Percentiles rank a stretch among this genome's conserved stretches.
Evolutionary conservation across 2,113 vertebrate genomes (phyloP).

Genomic region (Laterallus jamaicensis): DNA sequence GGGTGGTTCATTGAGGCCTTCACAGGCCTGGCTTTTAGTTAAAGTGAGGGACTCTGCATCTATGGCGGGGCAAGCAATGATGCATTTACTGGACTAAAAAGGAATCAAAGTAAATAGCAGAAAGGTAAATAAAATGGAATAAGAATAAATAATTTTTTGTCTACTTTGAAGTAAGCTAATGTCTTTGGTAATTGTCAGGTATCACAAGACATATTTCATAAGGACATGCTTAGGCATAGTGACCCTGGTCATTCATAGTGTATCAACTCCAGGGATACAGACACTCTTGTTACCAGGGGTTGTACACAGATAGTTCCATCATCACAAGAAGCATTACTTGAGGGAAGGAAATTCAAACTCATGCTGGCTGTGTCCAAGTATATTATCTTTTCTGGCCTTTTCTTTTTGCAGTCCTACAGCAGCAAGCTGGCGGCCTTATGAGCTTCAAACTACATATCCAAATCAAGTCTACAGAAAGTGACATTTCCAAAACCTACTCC

Average conservation of each 20-base stretch:
- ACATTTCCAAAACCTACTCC: neutral
- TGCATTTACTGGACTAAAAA: neutral
- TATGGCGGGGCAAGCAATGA: neutral
- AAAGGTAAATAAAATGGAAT: neutral
- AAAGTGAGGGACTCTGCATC: neutral
- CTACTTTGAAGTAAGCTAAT: neutral
- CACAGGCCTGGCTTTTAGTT: neutral
- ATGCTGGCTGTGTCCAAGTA: neutral
- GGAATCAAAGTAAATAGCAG: neutral
- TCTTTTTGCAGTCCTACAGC: neutral
- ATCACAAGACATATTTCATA: neutral
- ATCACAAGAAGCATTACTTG: neutral
- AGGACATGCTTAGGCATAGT: neutral
- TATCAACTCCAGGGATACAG: neutral
- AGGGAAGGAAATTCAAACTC: neutral
- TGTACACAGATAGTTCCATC: neutral
- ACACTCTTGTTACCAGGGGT: neutral
- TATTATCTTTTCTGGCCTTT: constrained; percentile 3
- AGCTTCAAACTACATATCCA: neutral
- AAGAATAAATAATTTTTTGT: neutral
- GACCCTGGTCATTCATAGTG: neutral
- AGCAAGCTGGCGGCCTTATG: constrained; percentile 7
- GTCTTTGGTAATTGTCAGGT: neutral
- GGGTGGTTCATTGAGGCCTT: neutral
- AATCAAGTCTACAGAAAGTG: neutral